Conservation (phyloP, 2,888 invertebrate genomes). For the Itoplectis maculator region DNA sequence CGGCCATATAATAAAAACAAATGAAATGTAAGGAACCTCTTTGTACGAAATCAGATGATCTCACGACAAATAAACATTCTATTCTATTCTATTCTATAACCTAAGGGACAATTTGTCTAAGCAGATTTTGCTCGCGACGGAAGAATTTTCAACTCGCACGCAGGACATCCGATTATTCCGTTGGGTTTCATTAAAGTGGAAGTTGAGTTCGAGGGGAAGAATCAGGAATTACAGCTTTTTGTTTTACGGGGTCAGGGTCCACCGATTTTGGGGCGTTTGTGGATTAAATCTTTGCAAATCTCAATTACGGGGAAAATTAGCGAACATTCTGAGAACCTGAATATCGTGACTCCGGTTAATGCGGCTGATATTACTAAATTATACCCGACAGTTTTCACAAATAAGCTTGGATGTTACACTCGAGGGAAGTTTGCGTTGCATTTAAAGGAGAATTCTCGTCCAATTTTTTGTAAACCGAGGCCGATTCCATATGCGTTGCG, state of each 20-base stretch:
- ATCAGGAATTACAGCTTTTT: constrained; percentile 38
- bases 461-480: constrained; percentile 71
- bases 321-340: too few relatives aligned
- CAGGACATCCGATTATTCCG: constrained; percentile 29
- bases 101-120: constrained; percentile 6
- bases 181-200: constrained; percentile 19
- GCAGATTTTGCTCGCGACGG: constrained; percentile 18
- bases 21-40: too few relatives aligned
- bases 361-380: background rate
- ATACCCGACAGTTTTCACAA: background rate
- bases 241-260: constrained; percentile 55
- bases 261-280: constrained; percentile 56
- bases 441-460: constrained; percentile 54
- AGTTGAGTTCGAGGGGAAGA: background rate
- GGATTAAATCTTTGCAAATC: constrained; percentile 34
- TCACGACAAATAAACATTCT: too few relatives aligned
- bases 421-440: background rate
- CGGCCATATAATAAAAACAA: too few relatives aligned
- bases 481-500: constrained; percentile 72
- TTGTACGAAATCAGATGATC: too few relatives aligned
- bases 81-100: too few relatives aligned
- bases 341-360: background rate
- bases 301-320: background rate
- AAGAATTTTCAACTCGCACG: constrained; percentile 31
- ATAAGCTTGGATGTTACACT: background rate